Percentiles rank a stretch among this genome's conserved stretches.
These are phyloP conservation scores for Drosophila atripex DNA, from an alignment of 2,888 invertebrate genomes.

Conservation along the genomic window DNA sequence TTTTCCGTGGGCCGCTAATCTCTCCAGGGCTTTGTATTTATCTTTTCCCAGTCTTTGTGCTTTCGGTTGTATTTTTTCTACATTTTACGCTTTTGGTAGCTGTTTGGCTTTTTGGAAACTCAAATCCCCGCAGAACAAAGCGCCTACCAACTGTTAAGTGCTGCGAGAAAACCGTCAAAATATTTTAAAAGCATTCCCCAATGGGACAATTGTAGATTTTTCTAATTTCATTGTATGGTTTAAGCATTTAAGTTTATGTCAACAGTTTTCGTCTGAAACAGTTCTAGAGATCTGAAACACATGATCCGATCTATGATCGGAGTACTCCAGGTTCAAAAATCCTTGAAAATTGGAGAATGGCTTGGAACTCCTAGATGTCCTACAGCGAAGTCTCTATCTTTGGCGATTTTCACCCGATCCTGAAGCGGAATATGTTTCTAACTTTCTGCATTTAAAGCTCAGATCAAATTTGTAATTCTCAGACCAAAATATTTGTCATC, in stretches of 20 bases:
- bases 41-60: slow-evolving; percentile 5
- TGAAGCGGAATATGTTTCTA: too few species aligned
- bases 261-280: too few species aligned
- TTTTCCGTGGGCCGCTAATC: slow-evolving; percentile 46
- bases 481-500: too few species aligned
- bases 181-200: slow-evolving; percentile 8
- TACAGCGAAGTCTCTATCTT: background rate
- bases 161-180: slow-evolving; percentile 21
- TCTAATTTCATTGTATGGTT: background rate
- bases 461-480: too few species aligned
- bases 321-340: too few species aligned
- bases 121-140: slow-evolving; percentile 19
- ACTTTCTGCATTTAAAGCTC: too few species aligned
- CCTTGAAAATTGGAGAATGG: background rate
- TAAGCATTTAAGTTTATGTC: too few species aligned
- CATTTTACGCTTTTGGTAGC: slow-evolving; percentile 47
- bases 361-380: background rate
- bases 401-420: background rate
- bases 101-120: slow-evolving; percentile 46
- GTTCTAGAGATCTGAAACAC: background rate
- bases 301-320: too few species aligned
- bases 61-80: slow-evolving; percentile 23
- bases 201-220: slow-evolving; percentile 10
- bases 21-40: slow-evolving; percentile 34
- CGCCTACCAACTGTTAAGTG: slow-evolving; percentile 31